Conservation (phyloP, 2,888 invertebrate species). For the Encarsia formosa region DNA sequence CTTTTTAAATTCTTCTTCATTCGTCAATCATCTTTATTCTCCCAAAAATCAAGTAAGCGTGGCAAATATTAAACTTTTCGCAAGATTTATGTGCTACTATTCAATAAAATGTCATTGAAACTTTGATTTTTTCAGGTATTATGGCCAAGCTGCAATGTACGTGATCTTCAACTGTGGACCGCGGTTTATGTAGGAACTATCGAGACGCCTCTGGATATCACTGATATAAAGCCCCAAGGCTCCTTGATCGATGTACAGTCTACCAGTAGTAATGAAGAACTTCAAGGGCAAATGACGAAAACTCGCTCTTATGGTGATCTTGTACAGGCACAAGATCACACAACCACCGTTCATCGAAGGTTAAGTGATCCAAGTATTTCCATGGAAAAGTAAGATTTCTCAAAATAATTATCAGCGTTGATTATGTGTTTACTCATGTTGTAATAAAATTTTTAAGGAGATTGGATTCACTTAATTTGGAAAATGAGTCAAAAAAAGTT, state of each 20-base stretch:
- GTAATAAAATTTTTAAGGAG: slow-evolving; percentile 36
- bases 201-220: slow-evolving; percentile 45
- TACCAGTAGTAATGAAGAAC: slow-evolving; percentile 44
- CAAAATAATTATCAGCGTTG: neutral
- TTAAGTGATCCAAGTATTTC: slow-evolving; percentile 83
- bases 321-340: slow-evolving; percentile 61
- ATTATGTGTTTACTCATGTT: neutral
- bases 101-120: no score
- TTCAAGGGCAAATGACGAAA: slow-evolving; percentile 66
- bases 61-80: no score
- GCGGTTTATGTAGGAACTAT: slow-evolving; percentile 72
- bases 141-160: slow-evolving; percentile 81
- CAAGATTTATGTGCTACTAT: no score
- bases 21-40: slow-evolving; percentile 81
- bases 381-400: slow-evolving; percentile 64
- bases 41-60: slow-evolving; percentile 54
- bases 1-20: slow-evolving; percentile 72
- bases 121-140: slow-evolving; percentile 61
- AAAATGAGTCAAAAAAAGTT: slow-evolving; percentile 40
- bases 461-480: slow-evolving; percentile 46
- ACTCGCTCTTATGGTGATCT: slow-evolving; percentile 85
- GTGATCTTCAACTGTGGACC: slow-evolving; percentile 79
- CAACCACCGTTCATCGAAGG: slow-evolving; percentile 62
- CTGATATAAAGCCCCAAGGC: slow-evolving; percentile 49
- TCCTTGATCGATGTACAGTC: slow-evolving; percentile 46